Conservation (phyloP, 2,888 invertebrate genomes). For the Syritta pipiens region DNA sequence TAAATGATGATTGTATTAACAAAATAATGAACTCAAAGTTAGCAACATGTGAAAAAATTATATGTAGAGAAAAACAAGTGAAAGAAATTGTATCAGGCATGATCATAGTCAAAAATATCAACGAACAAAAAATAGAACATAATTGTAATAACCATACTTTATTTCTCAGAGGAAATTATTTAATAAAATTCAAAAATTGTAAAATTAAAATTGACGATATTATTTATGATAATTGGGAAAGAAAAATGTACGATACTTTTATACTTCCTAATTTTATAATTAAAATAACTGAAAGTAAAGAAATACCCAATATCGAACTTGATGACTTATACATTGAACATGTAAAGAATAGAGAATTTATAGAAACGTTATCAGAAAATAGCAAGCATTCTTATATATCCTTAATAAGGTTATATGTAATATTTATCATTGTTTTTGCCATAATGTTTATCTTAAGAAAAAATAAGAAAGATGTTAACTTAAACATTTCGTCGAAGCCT, state of each 20-base stretch:
- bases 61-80: not conserved
- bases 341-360: not conserved
- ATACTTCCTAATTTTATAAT: not conserved
- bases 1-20: constrained; percentile 8
- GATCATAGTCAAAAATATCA: not conserved
- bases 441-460: not conserved
- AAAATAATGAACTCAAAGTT: constrained; percentile 2
- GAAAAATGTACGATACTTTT: not conserved
- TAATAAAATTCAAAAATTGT: not conserved
- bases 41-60: not conserved
- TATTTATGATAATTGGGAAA: not conserved
- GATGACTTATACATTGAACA: not conserved
- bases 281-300: not conserved
- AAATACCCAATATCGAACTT: not conserved
- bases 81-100: not conserved
- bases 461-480: not conserved
- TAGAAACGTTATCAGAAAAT: not conserved
- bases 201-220: not conserved
- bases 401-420: not conserved
- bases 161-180: not conserved
- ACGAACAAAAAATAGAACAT: not conserved
- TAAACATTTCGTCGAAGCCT: not conserved
- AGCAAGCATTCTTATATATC: not conserved
- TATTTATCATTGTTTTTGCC: not conserved
- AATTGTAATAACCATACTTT: not conserved